Evolutionary conservation across 2,113 vertebrate genomes (phyloP), one percentile per base, ranked within the genome.

Genomic region (Lipophrys pholis): DNA sequence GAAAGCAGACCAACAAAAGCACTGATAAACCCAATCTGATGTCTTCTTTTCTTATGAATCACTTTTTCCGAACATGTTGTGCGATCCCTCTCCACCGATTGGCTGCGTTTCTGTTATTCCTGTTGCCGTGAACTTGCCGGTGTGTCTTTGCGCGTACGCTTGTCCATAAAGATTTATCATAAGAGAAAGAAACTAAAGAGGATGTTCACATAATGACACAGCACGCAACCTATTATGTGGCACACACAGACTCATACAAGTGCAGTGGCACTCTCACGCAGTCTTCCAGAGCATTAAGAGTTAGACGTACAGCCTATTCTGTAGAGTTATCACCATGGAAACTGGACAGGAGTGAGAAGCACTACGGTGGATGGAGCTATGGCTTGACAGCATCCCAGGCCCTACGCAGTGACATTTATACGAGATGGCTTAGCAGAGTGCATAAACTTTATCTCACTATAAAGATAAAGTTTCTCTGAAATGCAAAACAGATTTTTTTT

Each of bases 251-350:
- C 17, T 50, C 51, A 59, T 50, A 40, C 43, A 58, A 9, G n/a
- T 52, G 16, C 35, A 36, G 38, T 54, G 62, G 8, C 55, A 52
- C 64, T 57, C 51, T 58, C 46, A 51, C 7, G n/a, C 65, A 77
- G 62, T 85, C 81, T 78, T 66, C 73, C 78, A 61, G 80, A 72
- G 87, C 83, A 72, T 85, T 86, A 87, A 76, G 84, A 88, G 80
- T 88, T 86, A 78, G 77, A 91, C 82, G 78, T 90, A 86, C 89
- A 86, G 81, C 76, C 83, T 60, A 89, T 90, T 89, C 84, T 91
- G 87, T 87, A 76, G 86, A 89, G 86, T 89, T 87, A 92, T 94
- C 88, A 89, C 93, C 92, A 94, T 94, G 92, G 93, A 90, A 93
- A 94, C 93, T 89, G 89, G 86, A 90, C 81, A 76, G 81, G 70